phyloP scores from a whole-genome alignment of 2,888 invertebrate genomes.

The Galerucella nymphaeae region DNA sequence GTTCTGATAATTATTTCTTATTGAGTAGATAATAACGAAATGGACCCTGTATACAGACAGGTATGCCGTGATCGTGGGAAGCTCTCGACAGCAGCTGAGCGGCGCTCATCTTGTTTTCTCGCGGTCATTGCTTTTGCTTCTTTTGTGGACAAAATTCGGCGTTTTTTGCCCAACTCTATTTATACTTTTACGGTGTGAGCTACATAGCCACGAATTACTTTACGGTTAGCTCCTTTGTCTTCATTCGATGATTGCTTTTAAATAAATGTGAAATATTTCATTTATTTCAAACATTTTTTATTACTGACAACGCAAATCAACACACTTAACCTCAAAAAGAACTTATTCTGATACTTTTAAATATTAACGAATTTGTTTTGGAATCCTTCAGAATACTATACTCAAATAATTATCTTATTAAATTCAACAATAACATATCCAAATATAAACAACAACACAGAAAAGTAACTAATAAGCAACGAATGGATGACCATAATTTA shows the following conservation, averaged over 20 bases:
- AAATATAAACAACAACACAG: neutral
- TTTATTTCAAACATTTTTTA: no score
- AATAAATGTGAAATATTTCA: neutral
- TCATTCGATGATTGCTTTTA: neutral
- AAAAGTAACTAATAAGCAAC: neutral
- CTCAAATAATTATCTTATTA: no score
- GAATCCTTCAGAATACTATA: no score
- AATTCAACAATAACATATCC: no score
- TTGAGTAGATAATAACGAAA: constrained; percentile 47
- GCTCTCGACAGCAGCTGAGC: constrained; percentile 62
- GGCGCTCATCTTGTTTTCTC: constrained; percentile 62
- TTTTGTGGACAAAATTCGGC: constrained; percentile 62
- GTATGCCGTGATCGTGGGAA: constrained; percentile 65
- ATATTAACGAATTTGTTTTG: no score
- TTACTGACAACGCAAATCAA: no score
- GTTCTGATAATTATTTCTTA: constrained; percentile 44
- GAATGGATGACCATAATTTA: neutral
- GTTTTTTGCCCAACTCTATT: constrained; percentile 54
- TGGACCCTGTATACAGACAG: constrained; percentile 63
- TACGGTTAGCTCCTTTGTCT: constrained; percentile 1
- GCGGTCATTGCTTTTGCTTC: constrained; percentile 62
- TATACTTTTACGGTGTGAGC: constrained; percentile 43
- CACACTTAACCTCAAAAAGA: no score
- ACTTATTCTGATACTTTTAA: no score
- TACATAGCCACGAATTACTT: neutral